These are phyloP conservation scores for Phanerotoma sp. DNA, from an alignment of 2,888 invertebrate species.

Conservation along the genomic window DNA sequence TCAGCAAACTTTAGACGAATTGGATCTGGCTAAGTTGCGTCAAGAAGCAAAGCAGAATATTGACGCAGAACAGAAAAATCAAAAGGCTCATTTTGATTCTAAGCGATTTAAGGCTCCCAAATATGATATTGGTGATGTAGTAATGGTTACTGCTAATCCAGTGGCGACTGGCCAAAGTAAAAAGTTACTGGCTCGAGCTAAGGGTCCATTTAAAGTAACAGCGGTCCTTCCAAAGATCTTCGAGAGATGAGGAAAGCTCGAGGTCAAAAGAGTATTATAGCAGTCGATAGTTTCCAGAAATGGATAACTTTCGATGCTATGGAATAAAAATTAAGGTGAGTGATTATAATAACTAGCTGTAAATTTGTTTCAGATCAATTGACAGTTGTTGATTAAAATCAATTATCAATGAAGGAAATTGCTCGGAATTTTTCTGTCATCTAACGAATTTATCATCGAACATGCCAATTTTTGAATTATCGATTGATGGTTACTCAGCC, in stretches of 20 bases:
- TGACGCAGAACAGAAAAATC: slow-evolving; percentile 22
- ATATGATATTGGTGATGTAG: slow-evolving; percentile 32
- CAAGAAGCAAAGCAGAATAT: slow-evolving; percentile 22
- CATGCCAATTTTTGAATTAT: no score
- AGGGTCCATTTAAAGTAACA: slow-evolving; percentile 35
- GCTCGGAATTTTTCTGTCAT: no score
- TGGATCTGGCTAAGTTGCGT: slow-evolving; percentile 26
- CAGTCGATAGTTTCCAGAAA: slow-evolving; percentile 23
- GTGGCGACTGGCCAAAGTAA: slow-evolving; percentile 33
- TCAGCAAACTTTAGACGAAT: slow-evolving; percentile 23
- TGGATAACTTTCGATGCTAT: slow-evolving; percentile 29
- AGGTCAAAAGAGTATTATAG: slow-evolving; percentile 27
- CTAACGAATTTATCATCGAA: no score
- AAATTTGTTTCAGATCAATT: neutral
- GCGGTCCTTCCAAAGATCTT: slow-evolving; percentile 35
- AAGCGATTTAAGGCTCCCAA: slow-evolving; percentile 23
- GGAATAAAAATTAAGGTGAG: slow-evolving; percentile 16
- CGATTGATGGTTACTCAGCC: no score
- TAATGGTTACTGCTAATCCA: slow-evolving; percentile 30
- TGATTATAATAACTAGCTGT: neutral
- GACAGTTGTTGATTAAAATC: neutral
- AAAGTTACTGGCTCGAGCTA: slow-evolving; percentile 32
- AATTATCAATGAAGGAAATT: no score
- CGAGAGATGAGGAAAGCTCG: slow-evolving; percentile 30
- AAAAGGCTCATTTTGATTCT: slow-evolving; percentile 28